A percentile compares a stretch with the other conserved stretches of the same genome.
Conservation (phyloP, 2,888 invertebrate genomes). For the Lysandra coridon region DNA sequence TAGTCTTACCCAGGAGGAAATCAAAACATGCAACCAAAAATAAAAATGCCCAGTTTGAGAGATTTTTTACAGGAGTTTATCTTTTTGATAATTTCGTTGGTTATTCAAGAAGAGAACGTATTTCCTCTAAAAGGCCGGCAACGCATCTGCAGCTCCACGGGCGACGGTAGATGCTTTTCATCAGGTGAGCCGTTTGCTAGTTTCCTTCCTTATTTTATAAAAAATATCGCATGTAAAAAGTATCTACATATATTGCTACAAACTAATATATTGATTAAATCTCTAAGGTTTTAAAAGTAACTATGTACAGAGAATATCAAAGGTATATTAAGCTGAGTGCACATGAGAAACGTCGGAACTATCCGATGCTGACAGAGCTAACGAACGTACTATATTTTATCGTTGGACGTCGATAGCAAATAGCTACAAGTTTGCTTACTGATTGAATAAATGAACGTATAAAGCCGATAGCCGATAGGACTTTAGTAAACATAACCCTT, state of each 20-base stretch:
- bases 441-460: conserved; percentile 29
- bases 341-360: conserved; percentile 18
- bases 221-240: no score
- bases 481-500: background rate
- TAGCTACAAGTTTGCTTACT: conserved; percentile 30
- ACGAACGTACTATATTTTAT: conserved; percentile 33
- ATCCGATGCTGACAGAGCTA: conserved; percentile 29
- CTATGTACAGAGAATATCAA: background rate
- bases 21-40: background rate
- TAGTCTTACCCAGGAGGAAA: background rate
- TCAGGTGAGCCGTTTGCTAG: no score
- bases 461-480: background rate
- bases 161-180: no score
- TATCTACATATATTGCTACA: background rate
- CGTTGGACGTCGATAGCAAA: conserved; percentile 31
- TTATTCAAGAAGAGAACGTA: no score
- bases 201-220: no score
- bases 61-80: no score
- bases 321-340: conserved; percentile 6
- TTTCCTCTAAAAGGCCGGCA: no score
- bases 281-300: no score
- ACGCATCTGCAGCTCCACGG: no score
- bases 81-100: no score
- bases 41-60: no score
- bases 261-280: background rate